Evolutionary conservation across 2,888 invertebrate genomes (phyloP).

Genomic region (Limnephilus marmoratus): DNA sequence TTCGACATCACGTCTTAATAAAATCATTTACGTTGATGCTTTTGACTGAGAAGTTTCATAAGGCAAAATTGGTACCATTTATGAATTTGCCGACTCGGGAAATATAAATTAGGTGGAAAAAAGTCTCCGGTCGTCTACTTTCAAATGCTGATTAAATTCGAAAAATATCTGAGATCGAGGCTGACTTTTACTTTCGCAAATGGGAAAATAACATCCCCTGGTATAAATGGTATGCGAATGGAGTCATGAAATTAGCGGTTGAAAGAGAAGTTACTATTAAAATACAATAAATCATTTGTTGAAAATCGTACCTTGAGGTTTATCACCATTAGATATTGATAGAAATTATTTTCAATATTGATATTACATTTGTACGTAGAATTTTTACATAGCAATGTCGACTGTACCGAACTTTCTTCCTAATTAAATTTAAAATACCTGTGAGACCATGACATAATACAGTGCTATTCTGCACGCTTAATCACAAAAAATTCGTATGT

Average conservation of each 20-base stretch:
- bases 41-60: background rate
- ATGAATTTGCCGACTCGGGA: slow-evolving; percentile 32
- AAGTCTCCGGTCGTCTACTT: slow-evolving; percentile 8
- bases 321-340: background rate
- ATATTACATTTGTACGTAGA: no score
- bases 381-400: no score
- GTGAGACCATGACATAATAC: no score
- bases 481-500: no score
- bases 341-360: no score
- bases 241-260: background rate
- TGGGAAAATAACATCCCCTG: slow-evolving; percentile 32
- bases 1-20: background rate
- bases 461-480: no score
- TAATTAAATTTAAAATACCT: no score
- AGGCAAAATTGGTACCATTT: background rate
- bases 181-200: background rate
- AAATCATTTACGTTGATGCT: background rate
- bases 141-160: slow-evolving; percentile 28
- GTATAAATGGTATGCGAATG: background rate
- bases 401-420: no score
- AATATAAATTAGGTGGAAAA: slow-evolving; percentile 34
- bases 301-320: background rate
- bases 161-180: background rate
- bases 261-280: background rate
- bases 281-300: background rate